A percentile compares a stretch with the other conserved stretches of the same genome.
Conservation (phyloP, 2,113 vertebrate species). For the Campylomormyrus numenius region DNA sequence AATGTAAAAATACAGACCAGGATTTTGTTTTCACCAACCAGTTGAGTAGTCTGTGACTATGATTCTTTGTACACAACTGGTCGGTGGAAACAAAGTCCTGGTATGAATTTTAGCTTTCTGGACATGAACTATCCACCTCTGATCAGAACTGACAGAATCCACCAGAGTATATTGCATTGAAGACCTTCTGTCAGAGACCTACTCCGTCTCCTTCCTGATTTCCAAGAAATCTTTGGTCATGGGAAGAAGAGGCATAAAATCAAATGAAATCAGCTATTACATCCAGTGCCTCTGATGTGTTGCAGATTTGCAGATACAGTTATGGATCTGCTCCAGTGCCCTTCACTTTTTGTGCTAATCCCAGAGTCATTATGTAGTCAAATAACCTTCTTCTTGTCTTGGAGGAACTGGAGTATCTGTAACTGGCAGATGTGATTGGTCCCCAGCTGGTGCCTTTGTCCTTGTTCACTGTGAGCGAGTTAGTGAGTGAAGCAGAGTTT, state of each 20-base stretch:
- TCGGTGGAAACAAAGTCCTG: background rate
- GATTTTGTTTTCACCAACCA: background rate
- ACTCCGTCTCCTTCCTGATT: background rate
- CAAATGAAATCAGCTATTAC: background rate
- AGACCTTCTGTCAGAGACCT: background rate
- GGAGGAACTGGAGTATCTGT: background rate
- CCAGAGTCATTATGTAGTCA: background rate
- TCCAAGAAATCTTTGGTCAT: background rate
- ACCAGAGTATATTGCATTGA: background rate
- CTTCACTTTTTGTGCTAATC: background rate
- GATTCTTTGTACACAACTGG: background rate
- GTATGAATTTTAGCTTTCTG: background rate
- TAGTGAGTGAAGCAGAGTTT: constrained; percentile 43
- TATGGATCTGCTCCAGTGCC: background rate
- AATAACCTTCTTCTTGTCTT: background rate
- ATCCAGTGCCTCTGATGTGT: background rate
- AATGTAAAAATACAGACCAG: background rate
- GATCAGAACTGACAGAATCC: background rate
- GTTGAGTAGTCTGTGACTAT: background rate
- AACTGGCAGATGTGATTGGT: background rate
- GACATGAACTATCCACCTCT: background rate
- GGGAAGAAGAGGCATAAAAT: background rate
- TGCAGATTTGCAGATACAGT: background rate
- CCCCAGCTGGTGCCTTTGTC: background rate
- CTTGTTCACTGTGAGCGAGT: background rate